Percentiles rank a stretch among this genome's conserved stretches.
Conservation (phyloP, 2,797 vertebrate species). For the Macropus fuliginosus region DNA sequence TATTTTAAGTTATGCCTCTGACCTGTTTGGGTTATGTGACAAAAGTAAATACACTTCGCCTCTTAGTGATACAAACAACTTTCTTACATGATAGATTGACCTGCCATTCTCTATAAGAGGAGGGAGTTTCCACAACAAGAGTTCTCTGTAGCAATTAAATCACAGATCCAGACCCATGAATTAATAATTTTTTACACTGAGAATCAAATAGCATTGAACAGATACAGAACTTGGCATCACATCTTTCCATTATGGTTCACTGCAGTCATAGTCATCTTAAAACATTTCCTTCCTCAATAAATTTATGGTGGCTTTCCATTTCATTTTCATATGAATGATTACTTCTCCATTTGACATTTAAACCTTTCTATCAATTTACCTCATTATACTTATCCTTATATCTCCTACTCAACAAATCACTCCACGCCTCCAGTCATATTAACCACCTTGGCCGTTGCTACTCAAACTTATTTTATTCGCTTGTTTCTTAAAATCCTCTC, state of each 20-base stretch:
- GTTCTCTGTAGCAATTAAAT: neutral
- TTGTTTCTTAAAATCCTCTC: neutral
- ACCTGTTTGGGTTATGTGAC: neutral
- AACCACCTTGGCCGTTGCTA: neutral
- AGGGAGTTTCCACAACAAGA: neutral
- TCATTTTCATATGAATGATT: neutral
- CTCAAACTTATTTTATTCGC: neutral
- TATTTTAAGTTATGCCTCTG: neutral
- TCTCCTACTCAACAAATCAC: neutral
- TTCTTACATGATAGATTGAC: neutral
- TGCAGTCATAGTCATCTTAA: neutral
- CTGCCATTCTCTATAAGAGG: neutral
- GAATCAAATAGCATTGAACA: neutral
- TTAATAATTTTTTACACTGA: neutral
- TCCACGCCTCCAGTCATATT: neutral
- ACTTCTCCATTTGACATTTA: neutral
- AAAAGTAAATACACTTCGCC: neutral
- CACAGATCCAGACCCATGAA: neutral
- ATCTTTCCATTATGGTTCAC: slow-evolving; percentile 6
- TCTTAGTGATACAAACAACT: neutral
- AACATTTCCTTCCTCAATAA: neutral
- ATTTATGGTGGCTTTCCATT: neutral
- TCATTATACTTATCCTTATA: neutral
- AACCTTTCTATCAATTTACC: neutral
- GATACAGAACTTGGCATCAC: neutral